Evolutionary conservation across 2,888 invertebrate species (phyloP).

Genomic region (Tetropium fuscum): DNA sequence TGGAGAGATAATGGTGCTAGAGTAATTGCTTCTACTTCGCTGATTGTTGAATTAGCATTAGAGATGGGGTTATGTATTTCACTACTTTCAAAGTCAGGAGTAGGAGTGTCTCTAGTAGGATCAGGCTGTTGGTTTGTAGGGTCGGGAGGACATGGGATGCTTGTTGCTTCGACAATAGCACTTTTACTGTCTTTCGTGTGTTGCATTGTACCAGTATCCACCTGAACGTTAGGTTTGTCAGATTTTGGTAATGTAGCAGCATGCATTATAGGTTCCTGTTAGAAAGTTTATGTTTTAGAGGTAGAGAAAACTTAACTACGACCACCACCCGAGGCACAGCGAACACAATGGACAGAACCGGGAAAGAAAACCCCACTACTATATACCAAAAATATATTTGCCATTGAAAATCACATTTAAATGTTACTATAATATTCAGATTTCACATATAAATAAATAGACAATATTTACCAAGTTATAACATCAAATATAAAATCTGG

Average conservation of each 20-base stretch:
- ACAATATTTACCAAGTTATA: constrained; percentile 47
- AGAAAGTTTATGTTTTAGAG: constrained; percentile 40
- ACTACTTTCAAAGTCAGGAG: constrained; percentile 12
- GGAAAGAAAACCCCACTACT: constrained; percentile 43
- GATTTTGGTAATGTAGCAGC: constrained; percentile 59
- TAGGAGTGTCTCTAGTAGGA: constrained; percentile 3
- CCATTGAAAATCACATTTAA: constrained; percentile 60
- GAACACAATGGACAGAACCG: constrained; percentile 31
- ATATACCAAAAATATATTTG: constrained; percentile 62
- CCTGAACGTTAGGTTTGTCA: constrained; percentile 48
- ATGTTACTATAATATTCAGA: constrained; percentile 38
- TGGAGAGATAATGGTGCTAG: not conserved
- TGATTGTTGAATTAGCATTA: constrained; percentile 6
- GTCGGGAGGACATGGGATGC: constrained; percentile 5
- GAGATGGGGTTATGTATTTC: constrained; percentile 14
- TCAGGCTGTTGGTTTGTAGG: not conserved
- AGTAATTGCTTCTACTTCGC: not conserved
- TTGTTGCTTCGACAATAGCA: not conserved
- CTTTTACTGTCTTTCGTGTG: constrained; percentile 11
- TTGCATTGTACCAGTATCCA: constrained; percentile 42
- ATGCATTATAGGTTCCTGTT: constrained; percentile 50
- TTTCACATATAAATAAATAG: constrained; percentile 47
- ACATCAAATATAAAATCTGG: constrained; percentile 56
- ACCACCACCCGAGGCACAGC: constrained; percentile 39
- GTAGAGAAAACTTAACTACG: constrained; percentile 21